phyloP scores from a whole-genome alignment of 2,113 vertebrate species.

The Bombycilla garrulus region DNA sequence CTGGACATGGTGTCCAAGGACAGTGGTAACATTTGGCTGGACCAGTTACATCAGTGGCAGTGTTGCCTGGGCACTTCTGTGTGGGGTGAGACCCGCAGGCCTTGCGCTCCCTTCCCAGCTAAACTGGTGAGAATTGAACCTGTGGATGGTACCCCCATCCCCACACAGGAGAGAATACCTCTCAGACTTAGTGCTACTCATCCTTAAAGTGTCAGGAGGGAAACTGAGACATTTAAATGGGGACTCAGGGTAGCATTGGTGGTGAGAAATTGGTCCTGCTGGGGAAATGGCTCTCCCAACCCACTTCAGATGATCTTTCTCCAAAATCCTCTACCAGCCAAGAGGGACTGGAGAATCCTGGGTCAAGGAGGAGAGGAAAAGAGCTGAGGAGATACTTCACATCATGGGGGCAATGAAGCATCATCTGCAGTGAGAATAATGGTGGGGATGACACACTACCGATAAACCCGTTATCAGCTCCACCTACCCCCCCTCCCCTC shows the following conservation, averaged over 20 bases:
- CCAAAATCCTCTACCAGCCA: background rate
- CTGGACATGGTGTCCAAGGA: background rate
- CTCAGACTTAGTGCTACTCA: background rate
- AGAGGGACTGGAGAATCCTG: background rate
- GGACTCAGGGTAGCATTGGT: background rate
- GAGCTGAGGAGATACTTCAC: background rate
- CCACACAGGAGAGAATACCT: background rate
- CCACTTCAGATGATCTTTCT: background rate
- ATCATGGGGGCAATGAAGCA: background rate
- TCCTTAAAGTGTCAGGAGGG: background rate
- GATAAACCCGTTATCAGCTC: background rate
- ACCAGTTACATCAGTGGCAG: background rate
- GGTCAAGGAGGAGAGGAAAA: background rate
- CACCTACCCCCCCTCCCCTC: background rate
- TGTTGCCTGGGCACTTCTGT: background rate
- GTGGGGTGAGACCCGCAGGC: background rate
- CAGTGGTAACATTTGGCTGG: background rate
- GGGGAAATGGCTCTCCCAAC: background rate
- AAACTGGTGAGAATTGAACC: background rate
- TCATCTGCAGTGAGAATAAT: background rate
- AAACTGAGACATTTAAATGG: background rate
- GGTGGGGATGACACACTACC: background rate
- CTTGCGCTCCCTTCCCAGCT: background rate
- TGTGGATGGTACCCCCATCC: background rate
- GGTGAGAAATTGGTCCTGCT: background rate